Conservation (phyloP, 1,140 invertebrate genomes). For the Zaprionus inermis region DNA sequence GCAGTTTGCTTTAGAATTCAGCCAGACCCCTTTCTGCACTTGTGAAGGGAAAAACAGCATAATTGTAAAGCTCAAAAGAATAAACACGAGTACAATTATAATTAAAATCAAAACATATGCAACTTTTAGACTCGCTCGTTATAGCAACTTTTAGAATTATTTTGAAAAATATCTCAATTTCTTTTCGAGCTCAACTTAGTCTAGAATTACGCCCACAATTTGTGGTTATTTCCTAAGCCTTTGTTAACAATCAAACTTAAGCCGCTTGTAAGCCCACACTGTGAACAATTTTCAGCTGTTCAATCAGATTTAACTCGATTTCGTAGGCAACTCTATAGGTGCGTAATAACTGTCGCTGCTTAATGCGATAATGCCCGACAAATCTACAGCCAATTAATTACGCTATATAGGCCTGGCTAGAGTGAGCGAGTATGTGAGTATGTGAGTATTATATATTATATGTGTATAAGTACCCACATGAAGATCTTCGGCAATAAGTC, state of each 20-base stretch:
- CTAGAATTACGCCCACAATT: background rate
- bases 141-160: background rate
- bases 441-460: slow-evolving; percentile 20
- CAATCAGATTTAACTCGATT: slow-evolving; percentile 17
- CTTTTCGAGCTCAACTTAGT: background rate
- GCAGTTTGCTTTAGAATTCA: too few species aligned
- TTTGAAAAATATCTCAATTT: background rate
- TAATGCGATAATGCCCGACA: slow-evolving; percentile 62
- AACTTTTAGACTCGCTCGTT: too few species aligned
- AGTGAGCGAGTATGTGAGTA: too few species aligned
- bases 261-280: slow-evolving; percentile 21
- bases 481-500: slow-evolving; percentile 67
- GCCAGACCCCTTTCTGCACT: too few species aligned
- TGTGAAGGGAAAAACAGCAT: too few species aligned
- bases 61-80: too few species aligned
- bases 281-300: slow-evolving; percentile 26
- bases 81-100: too few species aligned
- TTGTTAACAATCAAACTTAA: slow-evolving; percentile 10
- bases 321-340: too few species aligned
- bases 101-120: too few species aligned
- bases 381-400: slow-evolving; percentile 73
- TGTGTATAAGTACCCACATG: slow-evolving; percentile 49
- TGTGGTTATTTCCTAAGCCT: background rate
- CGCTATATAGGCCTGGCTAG: slow-evolving; percentile 26
- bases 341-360: slow-evolving; percentile 39